These are phyloP conservation scores for Sardinella longiceps DNA, from an alignment of 2,797 vertebrate genomes.

Conservation along the genomic window DNA sequence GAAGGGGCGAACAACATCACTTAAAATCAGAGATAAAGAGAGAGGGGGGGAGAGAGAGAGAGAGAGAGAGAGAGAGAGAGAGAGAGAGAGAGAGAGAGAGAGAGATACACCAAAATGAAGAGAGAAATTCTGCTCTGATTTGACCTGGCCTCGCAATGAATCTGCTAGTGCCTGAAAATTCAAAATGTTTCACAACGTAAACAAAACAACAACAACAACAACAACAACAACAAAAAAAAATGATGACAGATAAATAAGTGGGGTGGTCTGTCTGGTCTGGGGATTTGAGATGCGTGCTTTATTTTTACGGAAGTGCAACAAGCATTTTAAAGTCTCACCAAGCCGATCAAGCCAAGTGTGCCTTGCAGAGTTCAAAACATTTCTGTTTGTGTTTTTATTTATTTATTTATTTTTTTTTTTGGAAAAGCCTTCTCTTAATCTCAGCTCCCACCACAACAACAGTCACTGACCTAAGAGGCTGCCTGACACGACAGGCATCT, in stretches of 20 bases:
- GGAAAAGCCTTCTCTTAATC: not conserved
- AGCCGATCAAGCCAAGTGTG: not conserved
- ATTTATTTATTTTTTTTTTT: not conserved
- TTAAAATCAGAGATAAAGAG: not conserved
- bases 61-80: not conserved
- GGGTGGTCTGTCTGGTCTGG: not conserved
- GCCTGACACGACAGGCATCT: not conserved
- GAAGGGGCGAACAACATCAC: not conserved
- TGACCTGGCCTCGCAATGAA: not conserved
- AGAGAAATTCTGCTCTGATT: not conserved
- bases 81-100: not conserved
- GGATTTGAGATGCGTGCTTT: not conserved
- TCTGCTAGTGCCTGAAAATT: not conserved
- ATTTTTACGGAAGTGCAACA: not conserved
- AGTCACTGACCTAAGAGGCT: constrained; percentile 5
- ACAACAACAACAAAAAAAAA: too few relatives aligned
- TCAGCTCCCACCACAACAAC: not conserved
- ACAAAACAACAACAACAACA: too few relatives aligned
- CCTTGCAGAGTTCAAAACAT: not conserved
- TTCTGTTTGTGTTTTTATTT: not conserved
- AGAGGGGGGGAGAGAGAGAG: not conserved
- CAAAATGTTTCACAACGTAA: not conserved
- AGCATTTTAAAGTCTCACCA: not conserved
- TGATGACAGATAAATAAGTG: not conserved
- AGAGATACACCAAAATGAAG: not conserved